A percentile compares a stretch with the other conserved stretches of the same genome.
Conservation (phyloP, 2,113 vertebrate genomes). For the Oreochromis spilurus region DNA sequence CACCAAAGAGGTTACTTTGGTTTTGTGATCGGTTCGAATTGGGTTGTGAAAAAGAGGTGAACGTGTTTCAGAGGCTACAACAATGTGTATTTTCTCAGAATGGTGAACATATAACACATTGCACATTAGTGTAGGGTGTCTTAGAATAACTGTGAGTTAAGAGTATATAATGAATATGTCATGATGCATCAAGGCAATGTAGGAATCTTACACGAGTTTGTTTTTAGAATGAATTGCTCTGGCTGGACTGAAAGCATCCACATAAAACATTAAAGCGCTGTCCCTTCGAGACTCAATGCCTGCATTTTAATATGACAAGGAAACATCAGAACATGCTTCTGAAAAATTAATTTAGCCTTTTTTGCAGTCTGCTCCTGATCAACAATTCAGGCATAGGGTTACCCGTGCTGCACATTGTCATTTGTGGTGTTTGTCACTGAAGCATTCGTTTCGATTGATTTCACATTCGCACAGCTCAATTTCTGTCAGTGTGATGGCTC, state of each 20-base stretch:
- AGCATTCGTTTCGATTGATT: slow-evolving; percentile 38
- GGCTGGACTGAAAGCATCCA: slow-evolving; percentile 31
- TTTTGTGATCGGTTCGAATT: neutral
- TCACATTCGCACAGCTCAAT: slow-evolving; percentile 32
- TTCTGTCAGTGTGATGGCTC: neutral
- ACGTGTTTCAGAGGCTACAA: neutral
- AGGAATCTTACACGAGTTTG: neutral
- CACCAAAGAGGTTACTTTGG: neutral
- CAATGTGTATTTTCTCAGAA: neutral
- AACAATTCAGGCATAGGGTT: neutral
- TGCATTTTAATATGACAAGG: slow-evolving; percentile 19
- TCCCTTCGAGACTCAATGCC: neutral
- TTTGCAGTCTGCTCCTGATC: neutral
- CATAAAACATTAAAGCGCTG: slow-evolving; percentile 49
- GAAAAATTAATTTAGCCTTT: slow-evolving; percentile 41
- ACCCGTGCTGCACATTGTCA: neutral
- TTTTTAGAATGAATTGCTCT: slow-evolving; percentile 11
- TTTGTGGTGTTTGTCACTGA: slow-evolving; percentile 15
- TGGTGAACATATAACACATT: neutral
- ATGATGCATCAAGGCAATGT: neutral
- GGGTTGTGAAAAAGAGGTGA: neutral
- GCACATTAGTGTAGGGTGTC: neutral
- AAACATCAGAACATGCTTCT: slow-evolving; percentile 32
- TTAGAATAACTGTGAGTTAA: neutral
- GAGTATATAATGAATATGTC: neutral